Conservation (phyloP, 1,140 invertebrate genomes). For the Lerema accius region DNA sequence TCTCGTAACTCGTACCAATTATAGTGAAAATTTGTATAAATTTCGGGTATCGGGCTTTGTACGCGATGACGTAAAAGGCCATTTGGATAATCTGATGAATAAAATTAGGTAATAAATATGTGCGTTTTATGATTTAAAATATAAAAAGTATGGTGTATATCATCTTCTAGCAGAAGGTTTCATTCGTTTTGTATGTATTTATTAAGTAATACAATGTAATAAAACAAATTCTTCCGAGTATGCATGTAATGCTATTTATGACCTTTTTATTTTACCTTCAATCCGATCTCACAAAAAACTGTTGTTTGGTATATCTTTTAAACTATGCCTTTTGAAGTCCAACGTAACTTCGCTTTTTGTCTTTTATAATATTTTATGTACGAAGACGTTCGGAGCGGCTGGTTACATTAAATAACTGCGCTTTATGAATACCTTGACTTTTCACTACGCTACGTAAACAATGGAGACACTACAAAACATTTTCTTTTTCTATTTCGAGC, state of each 20-base stretch:
- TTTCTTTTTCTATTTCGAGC: slow-evolving; percentile 6
- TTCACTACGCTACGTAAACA: neutral
- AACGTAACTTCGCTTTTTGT: neutral
- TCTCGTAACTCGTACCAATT: too few relatives aligned
- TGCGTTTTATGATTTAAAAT: too few relatives aligned
- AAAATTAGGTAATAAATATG: too few relatives aligned
- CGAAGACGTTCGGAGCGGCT: neutral
- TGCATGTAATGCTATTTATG: too few relatives aligned
- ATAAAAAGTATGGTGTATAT: too few relatives aligned
- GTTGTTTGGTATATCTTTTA: neutral
- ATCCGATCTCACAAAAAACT: neutral
- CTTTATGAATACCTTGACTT: neutral
- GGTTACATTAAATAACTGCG: neutral
- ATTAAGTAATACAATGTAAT: too few relatives aligned
- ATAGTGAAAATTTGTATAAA: neutral
- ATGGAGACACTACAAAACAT: neutral
- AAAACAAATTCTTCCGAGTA: too few relatives aligned
- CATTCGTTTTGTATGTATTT: too few relatives aligned
- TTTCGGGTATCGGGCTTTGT: neutral
- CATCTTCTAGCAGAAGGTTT: too few relatives aligned
- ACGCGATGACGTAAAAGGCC: neutral
- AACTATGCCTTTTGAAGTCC: neutral
- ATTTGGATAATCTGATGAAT: too few relatives aligned
- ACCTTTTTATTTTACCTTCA: too few relatives aligned
- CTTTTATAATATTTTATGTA: neutral